These are phyloP conservation scores for Forbesichthys agassizii DNA, from an alignment of 2,113 vertebrate species.

Conservation along the genomic window DNA sequence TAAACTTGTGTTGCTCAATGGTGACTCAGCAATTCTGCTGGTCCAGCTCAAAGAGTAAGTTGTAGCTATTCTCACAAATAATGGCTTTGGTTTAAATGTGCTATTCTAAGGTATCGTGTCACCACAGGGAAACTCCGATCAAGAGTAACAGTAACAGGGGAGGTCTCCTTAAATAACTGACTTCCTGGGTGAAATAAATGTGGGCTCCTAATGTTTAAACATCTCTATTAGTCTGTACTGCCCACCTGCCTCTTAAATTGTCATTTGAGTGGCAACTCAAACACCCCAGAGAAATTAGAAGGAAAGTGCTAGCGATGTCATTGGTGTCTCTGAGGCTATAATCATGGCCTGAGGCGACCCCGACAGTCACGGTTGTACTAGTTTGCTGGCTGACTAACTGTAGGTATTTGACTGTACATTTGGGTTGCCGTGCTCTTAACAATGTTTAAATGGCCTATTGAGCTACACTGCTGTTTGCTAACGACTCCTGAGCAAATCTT, in stretches of 20 bases:
- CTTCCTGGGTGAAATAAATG: neutral
- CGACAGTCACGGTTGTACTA: constrained; percentile 14
- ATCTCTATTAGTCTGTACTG: neutral
- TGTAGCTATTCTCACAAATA: constrained; percentile 2
- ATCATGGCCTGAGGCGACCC: constrained; percentile 19
- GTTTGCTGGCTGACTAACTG: constrained; percentile 29
- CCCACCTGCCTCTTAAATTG: neutral
- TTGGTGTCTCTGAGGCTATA: constrained; percentile 5
- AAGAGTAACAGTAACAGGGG: neutral
- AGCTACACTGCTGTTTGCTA: constrained; percentile 49
- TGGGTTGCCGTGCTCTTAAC: constrained; percentile 40
- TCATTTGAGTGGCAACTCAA: neutral
- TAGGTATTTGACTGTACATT: constrained; percentile 38
- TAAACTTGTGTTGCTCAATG: constrained; percentile 11
- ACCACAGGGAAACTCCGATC: constrained; percentile 19
- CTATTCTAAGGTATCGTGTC: constrained; percentile 24
- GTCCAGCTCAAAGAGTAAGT: constrained; percentile 4
- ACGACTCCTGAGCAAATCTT: constrained; percentile 45
- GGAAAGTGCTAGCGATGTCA: neutral
- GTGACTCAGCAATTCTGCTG: constrained; percentile 41
- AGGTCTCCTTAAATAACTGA: too few species aligned
- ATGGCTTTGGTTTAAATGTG: constrained; percentile 23
- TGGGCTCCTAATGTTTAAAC: neutral
- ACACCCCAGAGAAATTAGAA: constrained; percentile 6
- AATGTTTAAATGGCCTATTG: constrained; percentile 55